Percentiles rank a stretch among this genome's conserved stretches.
These are phyloP conservation scores for Chaenocephalus aceratus DNA, from an alignment of 2,113 vertebrate genomes.

Conservation along the genomic window DNA sequence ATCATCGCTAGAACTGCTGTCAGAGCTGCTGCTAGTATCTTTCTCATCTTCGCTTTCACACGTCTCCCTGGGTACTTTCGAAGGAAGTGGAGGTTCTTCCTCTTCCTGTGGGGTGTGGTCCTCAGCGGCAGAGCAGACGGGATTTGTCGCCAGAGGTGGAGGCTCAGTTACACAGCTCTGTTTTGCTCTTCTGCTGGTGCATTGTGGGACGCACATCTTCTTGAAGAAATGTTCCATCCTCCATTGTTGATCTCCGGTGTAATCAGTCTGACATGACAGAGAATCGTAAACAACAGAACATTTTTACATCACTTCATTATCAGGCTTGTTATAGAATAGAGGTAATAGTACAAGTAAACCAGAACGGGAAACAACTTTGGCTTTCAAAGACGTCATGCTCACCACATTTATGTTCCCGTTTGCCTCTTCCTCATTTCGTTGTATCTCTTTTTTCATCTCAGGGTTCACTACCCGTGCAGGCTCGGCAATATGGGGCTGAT, in stretches of 20 bases:
- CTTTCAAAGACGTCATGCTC: constrained; percentile 8
- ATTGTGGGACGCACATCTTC: constrained; percentile 11
- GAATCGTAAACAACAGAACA: background rate
- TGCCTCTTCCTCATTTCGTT: background rate
- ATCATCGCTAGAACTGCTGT: constrained; percentile 4
- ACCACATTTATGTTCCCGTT: constrained; percentile 6
- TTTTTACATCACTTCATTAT: background rate
- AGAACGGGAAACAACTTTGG: background rate
- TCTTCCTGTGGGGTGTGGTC: background rate
- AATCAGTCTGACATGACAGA: constrained; percentile 16
- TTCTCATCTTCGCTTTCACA: constrained; percentile 42
- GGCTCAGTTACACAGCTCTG: background rate
- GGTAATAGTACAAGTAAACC: background rate
- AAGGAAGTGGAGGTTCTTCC: background rate
- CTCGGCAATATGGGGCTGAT: constrained; percentile 23
- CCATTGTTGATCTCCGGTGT: constrained; percentile 14
- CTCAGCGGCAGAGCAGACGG: background rate
- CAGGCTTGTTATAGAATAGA: background rate
- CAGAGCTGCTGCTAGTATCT: background rate
- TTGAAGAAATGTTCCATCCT: constrained; percentile 17
- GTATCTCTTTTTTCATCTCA: constrained; percentile 29
- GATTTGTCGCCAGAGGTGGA: background rate
- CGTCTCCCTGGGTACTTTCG: background rate
- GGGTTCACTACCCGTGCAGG: constrained; percentile 8
- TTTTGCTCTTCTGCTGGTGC: background rate